Base-by-base conservation (phyloP, 1,140 invertebrate genomes). In the Protaetia brevitarsis region DNA sequence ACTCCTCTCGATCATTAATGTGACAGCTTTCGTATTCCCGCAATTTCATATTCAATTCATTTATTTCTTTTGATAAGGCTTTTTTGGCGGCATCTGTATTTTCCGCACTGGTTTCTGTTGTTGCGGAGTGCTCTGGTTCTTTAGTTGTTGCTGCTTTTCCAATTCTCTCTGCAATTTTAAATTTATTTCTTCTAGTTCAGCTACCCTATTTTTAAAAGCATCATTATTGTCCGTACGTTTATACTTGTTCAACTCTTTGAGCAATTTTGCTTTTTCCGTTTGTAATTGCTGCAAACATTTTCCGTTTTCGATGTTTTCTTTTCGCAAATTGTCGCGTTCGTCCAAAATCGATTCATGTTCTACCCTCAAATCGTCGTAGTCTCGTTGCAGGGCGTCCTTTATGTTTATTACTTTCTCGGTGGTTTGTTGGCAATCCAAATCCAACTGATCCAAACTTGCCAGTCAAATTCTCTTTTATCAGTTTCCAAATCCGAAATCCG, bases 361-460 rank as follows among this genome's bases (percentile, higher is more conserved):
- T 8, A 58, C 11, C 34, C 69, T 70, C 27, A 69, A 71, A 27
- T 79, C 77, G 61, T 83, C 78, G 37, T 85, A 82, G 69, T 87
- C 84, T 16, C 78, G 71, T 72, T 82, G 82, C 1, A 88, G 72
- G 10, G 80, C 73, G 69, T 84, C 83, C 60, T 72, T 74, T 58
- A 77, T 72, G 16, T 41, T 66, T 7, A 79, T 67, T 19, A 78
- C 58, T 66, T 77, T 72, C 21, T 72, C 70, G 3, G 72, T 72
- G 30, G 74, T 78, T 56, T 71, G 66, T 64, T 78, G 76, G 60
- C 74, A 72, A 63, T 79, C 76, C 11, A 41, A 13, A 67, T 79
- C 77, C 1, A 79, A 64, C 63, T 77, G 73, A 13, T 78, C 76
- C 27, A 79, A 60, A 67, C 69, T 74, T 13, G 41, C 58, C 0